phyloP scores from a whole-genome alignment of 2,888 invertebrate genomes.

The Galerucella pusilla region DNA sequence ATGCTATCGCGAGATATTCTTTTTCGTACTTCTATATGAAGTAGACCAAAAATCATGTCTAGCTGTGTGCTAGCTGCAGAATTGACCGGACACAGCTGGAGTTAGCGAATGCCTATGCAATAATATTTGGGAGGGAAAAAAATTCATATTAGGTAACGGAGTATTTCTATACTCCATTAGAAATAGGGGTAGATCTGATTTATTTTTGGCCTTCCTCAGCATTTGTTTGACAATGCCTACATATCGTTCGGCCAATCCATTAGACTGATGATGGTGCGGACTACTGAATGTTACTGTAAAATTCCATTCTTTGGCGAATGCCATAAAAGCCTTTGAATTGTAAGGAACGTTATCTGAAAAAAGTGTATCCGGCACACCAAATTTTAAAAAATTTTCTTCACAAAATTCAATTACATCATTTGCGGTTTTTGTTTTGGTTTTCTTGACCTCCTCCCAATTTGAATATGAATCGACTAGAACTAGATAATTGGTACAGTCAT shows the following conservation, averaged over 20 bases:
- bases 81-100: too few species aligned
- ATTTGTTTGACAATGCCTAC: too few species aligned
- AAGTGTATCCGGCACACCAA: constrained; percentile 32
- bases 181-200: too few species aligned
- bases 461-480: constrained; percentile 25
- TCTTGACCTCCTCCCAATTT: constrained; percentile 26
- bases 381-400: constrained; percentile 22
- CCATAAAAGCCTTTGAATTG: constrained; percentile 24
- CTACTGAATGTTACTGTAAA: constrained; percentile 34
- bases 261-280: constrained; percentile 33
- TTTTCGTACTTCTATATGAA: constrained; percentile 2
- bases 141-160: too few species aligned
- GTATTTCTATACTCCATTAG: too few species aligned
- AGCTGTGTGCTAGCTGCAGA: constrained; percentile 36
- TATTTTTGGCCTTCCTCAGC: too few species aligned
- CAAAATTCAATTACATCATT: constrained; percentile 20
- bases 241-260: too few species aligned
- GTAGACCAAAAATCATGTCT: constrained; percentile 39
- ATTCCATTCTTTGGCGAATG: constrained; percentile 36
- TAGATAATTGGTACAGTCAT: constrained; percentile 20
- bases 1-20: too few species aligned
- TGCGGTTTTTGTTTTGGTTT: constrained; percentile 21
- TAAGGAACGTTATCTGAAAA: constrained; percentile 31
- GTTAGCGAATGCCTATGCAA: too few species aligned
- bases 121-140: too few species aligned